These are phyloP conservation scores for Hypothenemus hampei DNA, from an alignment of 1,140 invertebrate species.

Conservation along the genomic window DNA sequence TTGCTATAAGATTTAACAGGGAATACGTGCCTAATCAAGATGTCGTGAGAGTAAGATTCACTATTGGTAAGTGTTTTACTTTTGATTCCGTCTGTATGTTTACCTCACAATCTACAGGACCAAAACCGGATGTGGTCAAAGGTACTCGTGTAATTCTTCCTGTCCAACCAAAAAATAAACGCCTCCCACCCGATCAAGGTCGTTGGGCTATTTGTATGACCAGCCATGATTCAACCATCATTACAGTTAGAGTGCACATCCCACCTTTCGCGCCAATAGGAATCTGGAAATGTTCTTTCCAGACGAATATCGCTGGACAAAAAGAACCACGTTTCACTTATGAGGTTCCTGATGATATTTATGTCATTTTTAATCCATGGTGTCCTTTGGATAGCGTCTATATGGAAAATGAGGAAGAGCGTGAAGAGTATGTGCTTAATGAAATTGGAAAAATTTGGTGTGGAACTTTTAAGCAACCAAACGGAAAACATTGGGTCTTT, in stretches of 20 bases:
- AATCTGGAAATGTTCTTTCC: slow-evolving; percentile 61
- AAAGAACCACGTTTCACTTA: slow-evolving; percentile 51
- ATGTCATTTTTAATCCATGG: slow-evolving; percentile 81
- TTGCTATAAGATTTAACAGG: slow-evolving; percentile 49
- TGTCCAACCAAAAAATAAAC: slow-evolving; percentile 47
- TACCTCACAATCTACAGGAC: slow-evolving; percentile 53
- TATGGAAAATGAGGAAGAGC: slow-evolving; percentile 58
- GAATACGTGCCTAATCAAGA: slow-evolving; percentile 47
- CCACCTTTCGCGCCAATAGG: slow-evolving; percentile 60
- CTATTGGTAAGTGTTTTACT: slow-evolving; percentile 52
- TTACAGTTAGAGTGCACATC: slow-evolving; percentile 57
- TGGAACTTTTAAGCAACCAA: slow-evolving; percentile 59
- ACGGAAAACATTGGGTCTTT: slow-evolving; percentile 68
- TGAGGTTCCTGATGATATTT: slow-evolving; percentile 56
- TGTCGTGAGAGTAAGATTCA: slow-evolving; percentile 48
- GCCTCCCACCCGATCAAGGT: slow-evolving; percentile 51
- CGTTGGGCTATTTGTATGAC: slow-evolving; percentile 59
- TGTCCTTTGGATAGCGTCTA: slow-evolving; percentile 60
- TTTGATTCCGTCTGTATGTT: no score
- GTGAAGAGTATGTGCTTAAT: slow-evolving; percentile 68
- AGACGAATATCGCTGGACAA: slow-evolving; percentile 53
- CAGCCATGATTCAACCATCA: slow-evolving; percentile 54
- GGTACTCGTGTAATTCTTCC: slow-evolving; percentile 58
- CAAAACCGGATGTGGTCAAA: slow-evolving; percentile 59
- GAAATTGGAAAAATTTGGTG: slow-evolving; percentile 75